phyloP scores from a whole-genome alignment of 2,113 vertebrate species.

The Dicerorhinus sumatrensis region DNA sequence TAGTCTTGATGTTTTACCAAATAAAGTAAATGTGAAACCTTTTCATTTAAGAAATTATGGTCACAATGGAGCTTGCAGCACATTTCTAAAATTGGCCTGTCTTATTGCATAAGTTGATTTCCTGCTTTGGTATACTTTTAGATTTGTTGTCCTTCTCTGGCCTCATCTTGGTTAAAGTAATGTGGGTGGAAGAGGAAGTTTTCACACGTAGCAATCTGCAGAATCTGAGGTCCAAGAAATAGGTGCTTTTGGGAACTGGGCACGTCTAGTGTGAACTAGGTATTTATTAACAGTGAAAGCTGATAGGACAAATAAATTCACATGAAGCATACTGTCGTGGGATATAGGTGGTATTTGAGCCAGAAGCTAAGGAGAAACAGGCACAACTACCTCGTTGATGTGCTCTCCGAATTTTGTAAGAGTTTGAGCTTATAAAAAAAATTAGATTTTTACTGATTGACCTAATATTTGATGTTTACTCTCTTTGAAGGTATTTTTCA shows the following conservation, averaged over 20 bases:
- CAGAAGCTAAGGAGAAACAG: conserved; percentile 33
- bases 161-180: conserved; percentile 51
- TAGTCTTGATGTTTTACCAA: conserved; percentile 10
- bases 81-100: not conserved
- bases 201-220: conserved; percentile 62
- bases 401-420: conserved; percentile 33
- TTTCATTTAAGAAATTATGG: not conserved
- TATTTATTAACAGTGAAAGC: conserved; percentile 43
- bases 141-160: conserved; percentile 29
- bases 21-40: conserved; percentile 28
- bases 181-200: conserved; percentile 59
- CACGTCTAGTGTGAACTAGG: conserved; percentile 20
- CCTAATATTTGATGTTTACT: not conserved
- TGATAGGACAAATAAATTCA: not conserved
- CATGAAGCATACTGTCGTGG: not conserved
- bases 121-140: conserved; percentile 55
- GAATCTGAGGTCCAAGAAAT: conserved; percentile 65
- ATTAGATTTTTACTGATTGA: conserved; percentile 6
- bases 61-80: not conserved
- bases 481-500: conserved; percentile 10
- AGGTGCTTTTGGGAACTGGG: conserved; percentile 66
- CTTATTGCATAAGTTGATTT: conserved; percentile 43
- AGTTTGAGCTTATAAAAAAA: not conserved
- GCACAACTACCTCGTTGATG: not conserved
- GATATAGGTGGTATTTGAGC: not conserved